Evolutionary conservation across 2,113 vertebrate species (phyloP).

Genomic region (Burhinus bistriatus): DNA sequence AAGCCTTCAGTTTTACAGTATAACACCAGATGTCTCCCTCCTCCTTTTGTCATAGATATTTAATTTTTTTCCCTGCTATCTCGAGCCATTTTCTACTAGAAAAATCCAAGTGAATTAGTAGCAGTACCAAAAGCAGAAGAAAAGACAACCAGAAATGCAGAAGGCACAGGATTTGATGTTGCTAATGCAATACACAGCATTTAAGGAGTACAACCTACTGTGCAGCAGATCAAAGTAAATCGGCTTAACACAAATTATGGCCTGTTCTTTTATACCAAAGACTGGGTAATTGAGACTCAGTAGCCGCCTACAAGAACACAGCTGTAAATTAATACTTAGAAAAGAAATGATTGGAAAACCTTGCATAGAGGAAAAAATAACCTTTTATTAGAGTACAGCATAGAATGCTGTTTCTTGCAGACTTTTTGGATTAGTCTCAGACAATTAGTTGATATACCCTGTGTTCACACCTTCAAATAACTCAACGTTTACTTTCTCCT

Average conservation of each 20-base stretch:
- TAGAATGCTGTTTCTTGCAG: not conserved
- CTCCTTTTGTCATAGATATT: not conserved
- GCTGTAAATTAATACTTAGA: not conserved
- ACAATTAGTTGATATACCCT: not conserved
- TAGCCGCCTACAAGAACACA: not conserved
- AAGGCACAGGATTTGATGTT: not conserved
- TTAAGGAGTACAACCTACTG: not conserved
- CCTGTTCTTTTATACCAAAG: not conserved
- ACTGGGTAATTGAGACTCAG: not conserved
- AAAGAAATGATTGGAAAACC: not conserved
- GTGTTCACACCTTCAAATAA: not conserved
- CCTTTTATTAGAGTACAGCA: not conserved
- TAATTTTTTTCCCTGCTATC: not conserved
- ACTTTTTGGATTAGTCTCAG: not conserved
- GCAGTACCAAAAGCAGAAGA: not conserved
- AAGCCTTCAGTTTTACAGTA: not conserved
- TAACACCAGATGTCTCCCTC: slow-evolving; percentile 61
- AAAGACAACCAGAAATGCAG: not conserved
- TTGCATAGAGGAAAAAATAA: not conserved
- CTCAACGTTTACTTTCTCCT: not conserved
- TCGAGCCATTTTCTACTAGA: not conserved
- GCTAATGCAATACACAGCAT: not conserved
- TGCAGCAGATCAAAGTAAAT: not conserved
- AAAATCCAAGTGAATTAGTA: not conserved
- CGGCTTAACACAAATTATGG: not conserved